These are phyloP conservation scores for Hozukius guyotensis DNA, from an alignment of 2,797 vertebrate genomes.

Conservation along the genomic window DNA sequence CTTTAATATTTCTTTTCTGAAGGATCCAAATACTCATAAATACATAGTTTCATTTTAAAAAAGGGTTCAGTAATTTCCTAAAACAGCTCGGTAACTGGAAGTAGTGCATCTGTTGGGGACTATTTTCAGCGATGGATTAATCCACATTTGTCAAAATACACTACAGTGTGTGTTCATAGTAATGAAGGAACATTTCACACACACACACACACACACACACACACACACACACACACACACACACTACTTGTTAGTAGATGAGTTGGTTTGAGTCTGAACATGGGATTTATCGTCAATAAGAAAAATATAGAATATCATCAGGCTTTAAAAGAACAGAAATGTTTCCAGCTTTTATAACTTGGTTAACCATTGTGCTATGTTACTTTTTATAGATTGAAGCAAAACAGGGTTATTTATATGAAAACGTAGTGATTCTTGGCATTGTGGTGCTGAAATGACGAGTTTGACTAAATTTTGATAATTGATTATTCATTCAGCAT, in stretches of 20 bases:
- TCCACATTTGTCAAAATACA: neutral
- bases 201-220: neutral
- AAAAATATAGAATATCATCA: no score
- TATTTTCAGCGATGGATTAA: no score
- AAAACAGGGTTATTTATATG: neutral
- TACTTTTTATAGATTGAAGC: no score
- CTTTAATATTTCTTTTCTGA: no score
- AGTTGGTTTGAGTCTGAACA: no score
- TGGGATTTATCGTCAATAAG: no score
- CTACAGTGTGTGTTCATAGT: neutral
- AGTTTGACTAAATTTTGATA: neutral
- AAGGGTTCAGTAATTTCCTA: no score
- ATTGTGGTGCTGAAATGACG: neutral
- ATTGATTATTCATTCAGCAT: neutral
- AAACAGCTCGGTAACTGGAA: no score
- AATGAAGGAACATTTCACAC: neutral
- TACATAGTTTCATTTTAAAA: no score
- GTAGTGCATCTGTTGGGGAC: no score
- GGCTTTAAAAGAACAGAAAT: neutral
- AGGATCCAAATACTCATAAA: no score
- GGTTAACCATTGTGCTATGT: neutral
- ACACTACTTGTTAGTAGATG: no score
- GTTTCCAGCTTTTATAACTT: neutral
- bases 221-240: neutral
- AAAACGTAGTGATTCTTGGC: neutral